Conservation (phyloP, 2,888 invertebrate genomes). For the Acrobasis repandana region DNA sequence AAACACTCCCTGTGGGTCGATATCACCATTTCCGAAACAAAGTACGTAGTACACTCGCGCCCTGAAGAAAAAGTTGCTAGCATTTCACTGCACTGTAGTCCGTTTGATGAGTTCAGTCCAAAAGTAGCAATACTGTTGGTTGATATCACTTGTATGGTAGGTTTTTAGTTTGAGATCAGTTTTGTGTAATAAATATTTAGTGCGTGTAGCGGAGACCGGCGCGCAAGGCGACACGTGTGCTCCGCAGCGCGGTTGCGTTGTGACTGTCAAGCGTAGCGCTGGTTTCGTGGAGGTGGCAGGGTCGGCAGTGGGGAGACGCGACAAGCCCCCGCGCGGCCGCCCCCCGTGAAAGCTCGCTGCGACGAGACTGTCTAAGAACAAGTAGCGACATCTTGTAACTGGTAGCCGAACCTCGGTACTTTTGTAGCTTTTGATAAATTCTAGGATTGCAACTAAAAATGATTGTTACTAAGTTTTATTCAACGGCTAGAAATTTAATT, state of each 20-base stretch:
- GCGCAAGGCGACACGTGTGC: conserved; percentile 59
- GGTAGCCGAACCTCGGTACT: conserved; percentile 43
- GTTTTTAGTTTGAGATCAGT: conserved; percentile 52
- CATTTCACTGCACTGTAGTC: conserved; percentile 78
- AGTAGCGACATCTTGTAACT: conserved; percentile 61
- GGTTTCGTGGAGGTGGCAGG: conserved; percentile 71
- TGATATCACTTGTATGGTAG: conserved; percentile 51
- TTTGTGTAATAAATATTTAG: conserved; percentile 74
- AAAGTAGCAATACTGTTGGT: conserved; percentile 37
- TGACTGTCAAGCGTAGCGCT: conserved; percentile 72
- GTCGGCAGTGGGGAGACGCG: conserved; percentile 74
- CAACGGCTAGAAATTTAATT: too few species aligned
- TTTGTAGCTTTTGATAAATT: neutral
- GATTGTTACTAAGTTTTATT: too few species aligned
- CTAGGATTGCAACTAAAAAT: too few species aligned
- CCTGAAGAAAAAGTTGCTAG: conserved; percentile 73
- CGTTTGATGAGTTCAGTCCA: conserved; percentile 50
- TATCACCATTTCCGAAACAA: conserved; percentile 83
- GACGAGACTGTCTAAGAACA: conserved; percentile 38
- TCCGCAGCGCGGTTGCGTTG: conserved; percentile 70
- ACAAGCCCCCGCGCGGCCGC: conserved; percentile 58
- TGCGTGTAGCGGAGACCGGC: conserved; percentile 67
- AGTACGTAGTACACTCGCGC: conserved; percentile 73
- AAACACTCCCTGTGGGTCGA: conserved; percentile 82
- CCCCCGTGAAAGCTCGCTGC: conserved; percentile 55